phyloP scores from a whole-genome alignment of 2,113 vertebrate genomes.

The Chrysemys picta region DNA sequence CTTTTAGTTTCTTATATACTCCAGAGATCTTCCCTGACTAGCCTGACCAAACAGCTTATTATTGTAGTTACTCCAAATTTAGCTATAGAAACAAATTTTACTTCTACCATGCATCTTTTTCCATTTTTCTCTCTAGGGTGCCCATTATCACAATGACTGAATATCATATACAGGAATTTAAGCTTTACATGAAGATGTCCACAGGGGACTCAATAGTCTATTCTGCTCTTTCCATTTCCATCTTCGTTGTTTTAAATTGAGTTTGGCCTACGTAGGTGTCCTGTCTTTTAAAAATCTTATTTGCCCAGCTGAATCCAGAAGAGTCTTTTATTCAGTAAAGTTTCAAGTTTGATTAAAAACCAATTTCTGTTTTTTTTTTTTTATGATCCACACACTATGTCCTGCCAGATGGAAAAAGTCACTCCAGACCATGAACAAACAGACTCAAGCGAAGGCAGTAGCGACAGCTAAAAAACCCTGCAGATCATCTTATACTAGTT shows the following conservation, averaged over 20 bases:
- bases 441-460: fast-evolving
- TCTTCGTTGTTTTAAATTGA: not conserved
- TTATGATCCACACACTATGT: not conserved
- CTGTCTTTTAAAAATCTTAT: not conserved
- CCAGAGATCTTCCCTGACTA: not conserved
- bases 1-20: not conserved
- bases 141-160: not conserved
- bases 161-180: not conserved
- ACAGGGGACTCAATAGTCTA: not conserved
- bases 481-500: not conserved
- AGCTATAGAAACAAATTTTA: not conserved
- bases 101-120: not conserved
- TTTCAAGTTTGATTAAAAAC: not conserved
- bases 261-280: not conserved
- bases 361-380: not conserved
- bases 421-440: not conserved
- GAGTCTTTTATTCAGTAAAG: not conserved
- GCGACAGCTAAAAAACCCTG: not conserved
- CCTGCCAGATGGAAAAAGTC: not conserved
- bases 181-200: not conserved
- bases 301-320: not conserved
- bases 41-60: not conserved
- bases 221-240: not conserved
- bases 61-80: not conserved
- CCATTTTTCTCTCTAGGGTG: not conserved